Conservation (phyloP, 2,113 vertebrate species). For the Tychaedon coryphoeus region DNA sequence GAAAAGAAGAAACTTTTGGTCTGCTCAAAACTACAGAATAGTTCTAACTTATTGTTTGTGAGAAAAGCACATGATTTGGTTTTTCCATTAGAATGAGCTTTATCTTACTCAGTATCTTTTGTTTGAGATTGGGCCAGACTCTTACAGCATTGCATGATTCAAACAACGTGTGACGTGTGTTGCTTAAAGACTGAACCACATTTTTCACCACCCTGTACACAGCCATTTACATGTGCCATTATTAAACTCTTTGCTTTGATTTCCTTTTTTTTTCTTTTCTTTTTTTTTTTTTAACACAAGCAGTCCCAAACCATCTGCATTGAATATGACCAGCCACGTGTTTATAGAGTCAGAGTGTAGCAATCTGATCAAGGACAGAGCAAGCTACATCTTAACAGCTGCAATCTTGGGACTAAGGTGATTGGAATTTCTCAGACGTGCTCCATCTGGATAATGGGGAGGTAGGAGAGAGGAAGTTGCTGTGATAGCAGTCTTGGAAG, state of each 20-base stretch:
- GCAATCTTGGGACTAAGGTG: not conserved
- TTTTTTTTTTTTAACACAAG: not conserved
- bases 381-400: conserved; percentile 17
- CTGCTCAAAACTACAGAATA: not conserved
- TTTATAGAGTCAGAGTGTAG: not conserved
- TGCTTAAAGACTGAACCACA: not conserved
- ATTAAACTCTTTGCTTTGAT: not conserved
- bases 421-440: not conserved
- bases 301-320: conserved; percentile 13
- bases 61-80: not conserved
- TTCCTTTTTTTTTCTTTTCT: not conserved
- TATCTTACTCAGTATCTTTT: conserved; percentile 55
- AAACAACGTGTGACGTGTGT: not conserved
- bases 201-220: not conserved
- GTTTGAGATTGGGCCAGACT: not conserved
- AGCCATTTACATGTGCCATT: not conserved
- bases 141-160: conserved; percentile 24
- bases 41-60: not conserved
- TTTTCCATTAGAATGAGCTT: conserved; percentile 56
- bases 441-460: not conserved
- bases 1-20: not conserved
- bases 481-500: not conserved
- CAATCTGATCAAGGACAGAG: not conserved
- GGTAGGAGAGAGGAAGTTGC: not conserved
- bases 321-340: not conserved